Conservation (phyloP, 1,140 invertebrate species). For the Bathynomus jamesi region DNA sequence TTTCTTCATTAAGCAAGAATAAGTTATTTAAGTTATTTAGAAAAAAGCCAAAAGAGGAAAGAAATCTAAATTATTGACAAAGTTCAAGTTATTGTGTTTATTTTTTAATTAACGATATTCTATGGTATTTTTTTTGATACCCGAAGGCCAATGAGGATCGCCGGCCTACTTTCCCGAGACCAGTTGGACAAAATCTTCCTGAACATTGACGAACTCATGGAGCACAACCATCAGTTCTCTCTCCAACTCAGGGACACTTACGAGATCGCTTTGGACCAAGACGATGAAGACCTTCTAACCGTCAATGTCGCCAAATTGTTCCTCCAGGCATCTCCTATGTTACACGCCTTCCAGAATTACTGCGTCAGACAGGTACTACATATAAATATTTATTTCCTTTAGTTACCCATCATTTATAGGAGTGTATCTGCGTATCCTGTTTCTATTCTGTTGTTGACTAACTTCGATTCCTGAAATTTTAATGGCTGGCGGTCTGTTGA, state of each 20-base stretch:
- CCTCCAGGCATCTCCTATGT: constrained; percentile 72
- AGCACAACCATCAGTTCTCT: constrained; percentile 76
- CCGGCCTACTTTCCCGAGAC: constrained; percentile 55
- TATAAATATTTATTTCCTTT: background rate
- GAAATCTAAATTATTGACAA: no score
- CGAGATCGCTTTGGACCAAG: constrained; percentile 70
- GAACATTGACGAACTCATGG: constrained; percentile 83
- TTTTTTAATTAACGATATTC: background rate
- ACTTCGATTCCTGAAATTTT: no score
- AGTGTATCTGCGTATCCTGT: no score
- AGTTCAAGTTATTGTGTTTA: background rate
- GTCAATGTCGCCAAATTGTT: constrained; percentile 88
- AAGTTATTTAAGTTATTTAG: no score
- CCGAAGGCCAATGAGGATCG: constrained; percentile 55
- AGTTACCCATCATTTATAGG: background rate
- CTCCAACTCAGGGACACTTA: constrained; percentile 76
- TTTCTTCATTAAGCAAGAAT: no score
- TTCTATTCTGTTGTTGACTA: no score
- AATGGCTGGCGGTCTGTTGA: no score
- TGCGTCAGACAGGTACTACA: constrained; percentile 62
- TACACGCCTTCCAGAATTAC: constrained; percentile 89
- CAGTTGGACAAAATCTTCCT: constrained; percentile 75
- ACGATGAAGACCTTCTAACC: constrained; percentile 71
- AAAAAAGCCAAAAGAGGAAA: no score
- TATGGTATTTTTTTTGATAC: background rate